Evolutionary conservation across 2,797 vertebrate genomes (phyloP).

Genomic region (Gymnothorax reevesii): DNA sequence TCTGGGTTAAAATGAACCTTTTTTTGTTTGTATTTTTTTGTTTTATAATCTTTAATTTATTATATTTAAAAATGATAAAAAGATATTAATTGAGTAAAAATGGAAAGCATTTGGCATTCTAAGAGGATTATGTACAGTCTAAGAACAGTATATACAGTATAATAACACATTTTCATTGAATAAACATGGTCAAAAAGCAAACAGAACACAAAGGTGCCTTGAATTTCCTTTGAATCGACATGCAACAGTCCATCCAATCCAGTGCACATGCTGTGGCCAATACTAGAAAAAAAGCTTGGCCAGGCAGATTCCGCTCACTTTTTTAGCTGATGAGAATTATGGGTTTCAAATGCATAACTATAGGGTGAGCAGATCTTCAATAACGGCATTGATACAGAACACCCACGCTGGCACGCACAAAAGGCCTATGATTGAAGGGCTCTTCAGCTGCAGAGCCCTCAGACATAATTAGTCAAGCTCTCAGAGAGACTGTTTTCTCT

Average conservation of each 20-base stretch:
- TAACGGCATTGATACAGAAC: slow-evolving; percentile 16
- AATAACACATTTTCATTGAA: no score
- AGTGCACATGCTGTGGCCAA: neutral
- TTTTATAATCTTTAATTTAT: no score
- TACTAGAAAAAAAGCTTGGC: neutral
- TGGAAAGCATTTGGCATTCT: no score
- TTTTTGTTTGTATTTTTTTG: no score
- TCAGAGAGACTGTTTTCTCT: neutral
- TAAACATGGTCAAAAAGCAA: no score
- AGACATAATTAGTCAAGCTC: slow-evolving; percentile 18
- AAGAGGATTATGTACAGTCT: no score
- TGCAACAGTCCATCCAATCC: neutral
- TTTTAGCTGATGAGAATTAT: slow-evolving; percentile 20
- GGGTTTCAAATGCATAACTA: slow-evolving; percentile 18
- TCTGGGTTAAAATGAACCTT: no score
- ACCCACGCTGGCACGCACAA: slow-evolving; percentile 14
- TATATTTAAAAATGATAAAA: no score
- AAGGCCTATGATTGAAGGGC: slow-evolving; percentile 14
- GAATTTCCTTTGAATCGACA: no score
- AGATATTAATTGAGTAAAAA: no score
- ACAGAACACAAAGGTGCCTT: no score
- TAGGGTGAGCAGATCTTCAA: slow-evolving; percentile 15
- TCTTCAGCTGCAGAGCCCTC: slow-evolving; percentile 7
- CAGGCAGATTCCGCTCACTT: slow-evolving; percentile 5
- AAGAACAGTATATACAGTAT: no score